Percentiles rank a stretch among this genome's conserved stretches.
Evolutionary conservation across 2,113 vertebrate genomes (phyloP).

Genomic region (Elgaria multicarinata): DNA sequence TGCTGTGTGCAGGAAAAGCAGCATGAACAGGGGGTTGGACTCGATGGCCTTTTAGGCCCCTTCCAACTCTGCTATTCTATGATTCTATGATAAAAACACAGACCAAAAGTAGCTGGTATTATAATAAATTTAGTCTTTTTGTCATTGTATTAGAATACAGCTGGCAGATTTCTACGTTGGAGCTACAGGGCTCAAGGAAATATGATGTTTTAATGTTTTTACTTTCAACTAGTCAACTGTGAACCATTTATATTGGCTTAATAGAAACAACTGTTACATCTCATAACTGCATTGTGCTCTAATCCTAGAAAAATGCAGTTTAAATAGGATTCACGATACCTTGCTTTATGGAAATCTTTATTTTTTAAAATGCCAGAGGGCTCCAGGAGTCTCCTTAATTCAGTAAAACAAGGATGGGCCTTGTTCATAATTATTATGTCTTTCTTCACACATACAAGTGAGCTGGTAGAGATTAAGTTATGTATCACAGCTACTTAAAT

Average conservation of each 20-base stretch:
- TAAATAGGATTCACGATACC: background rate
- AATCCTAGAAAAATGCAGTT: background rate
- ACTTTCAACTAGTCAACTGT: background rate
- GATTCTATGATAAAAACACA: too few relatives aligned
- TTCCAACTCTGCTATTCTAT: too few relatives aligned
- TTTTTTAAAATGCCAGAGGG: background rate
- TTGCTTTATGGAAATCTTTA: background rate
- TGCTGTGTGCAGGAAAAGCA: too few relatives aligned
- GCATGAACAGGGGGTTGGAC: too few relatives aligned
- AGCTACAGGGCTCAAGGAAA: background rate
- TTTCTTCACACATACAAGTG: background rate
- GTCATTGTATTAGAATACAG: too few relatives aligned
- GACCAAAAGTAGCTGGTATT: too few relatives aligned
- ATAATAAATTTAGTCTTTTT: too few relatives aligned
- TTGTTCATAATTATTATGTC: background rate
- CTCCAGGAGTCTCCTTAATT: conserved; percentile 19
- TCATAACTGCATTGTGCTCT: background rate
- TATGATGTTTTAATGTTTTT: background rate
- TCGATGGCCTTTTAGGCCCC: too few relatives aligned
- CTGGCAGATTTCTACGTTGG: background rate
- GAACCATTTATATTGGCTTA: background rate
- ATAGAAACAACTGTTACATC: background rate
- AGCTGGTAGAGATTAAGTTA: conserved; percentile 14
- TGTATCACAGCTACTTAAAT: background rate
- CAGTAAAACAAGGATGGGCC: background rate